Base-by-base conservation (phyloP, 2,888 invertebrate species). In the Lycophotia porphyrea region DNA sequence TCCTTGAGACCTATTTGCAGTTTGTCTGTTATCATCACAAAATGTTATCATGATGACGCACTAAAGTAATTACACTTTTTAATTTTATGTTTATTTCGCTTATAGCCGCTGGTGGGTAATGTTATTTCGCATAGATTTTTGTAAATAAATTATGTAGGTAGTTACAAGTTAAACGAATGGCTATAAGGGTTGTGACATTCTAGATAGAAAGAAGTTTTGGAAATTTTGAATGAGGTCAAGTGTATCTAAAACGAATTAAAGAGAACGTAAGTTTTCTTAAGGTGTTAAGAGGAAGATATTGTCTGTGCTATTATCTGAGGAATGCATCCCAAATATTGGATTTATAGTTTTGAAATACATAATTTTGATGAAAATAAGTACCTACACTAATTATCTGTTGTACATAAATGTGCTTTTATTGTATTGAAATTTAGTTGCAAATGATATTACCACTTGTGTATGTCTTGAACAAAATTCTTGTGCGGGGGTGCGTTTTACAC, bases 131-230 rank as follows among this genome's bases (percentile, higher is more conserved):
- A n/a, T 71, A 67, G 55, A 27, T 71, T 66, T 84, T 84, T 85
- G 66, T 77, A 74, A 68, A 74, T 72, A 74, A 64, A 70, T 64
- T 31, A 27, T 73, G 39, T 73, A 80, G 70, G 55, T 78, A 68
- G 47, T 78, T 15, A 55, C 44, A 55, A 27, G 55, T 55, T 74
- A 44, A 77, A 85, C 71, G 75, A 81, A 80, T 82, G 88, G 84
- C 80, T 87, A 77, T 81, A 86, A 82, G 88, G 87, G 87, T 87
- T 87, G 88, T 87, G 87, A 87, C 78, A 80, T 64, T 84, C 64
- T 86, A 87, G 86, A 74, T 87, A 87, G 82, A 78, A 80, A 58
- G 74, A 77, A 63, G 55, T 74, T 73, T 84, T 76, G 78, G 72
- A 76, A 77, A 71, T 80, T 74, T 78, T 78, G 76, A 75, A 49